A percentile compares a stretch with the other conserved stretches of the same genome.
These are phyloP conservation scores for Eugnorisma glareosa DNA, from an alignment of 2,888 invertebrate genomes.

Conservation along the genomic window DNA sequence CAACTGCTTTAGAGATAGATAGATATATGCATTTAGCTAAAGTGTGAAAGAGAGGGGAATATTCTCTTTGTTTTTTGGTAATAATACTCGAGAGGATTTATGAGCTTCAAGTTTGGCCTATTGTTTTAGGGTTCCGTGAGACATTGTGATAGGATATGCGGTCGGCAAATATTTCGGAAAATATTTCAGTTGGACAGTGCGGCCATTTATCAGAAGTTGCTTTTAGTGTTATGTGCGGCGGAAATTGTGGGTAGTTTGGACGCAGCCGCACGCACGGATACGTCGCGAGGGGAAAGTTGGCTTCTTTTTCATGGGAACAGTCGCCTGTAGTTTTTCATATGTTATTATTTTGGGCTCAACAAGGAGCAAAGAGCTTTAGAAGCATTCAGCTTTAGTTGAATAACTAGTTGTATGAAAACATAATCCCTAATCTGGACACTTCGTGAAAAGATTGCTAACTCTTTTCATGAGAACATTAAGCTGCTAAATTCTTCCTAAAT, in stretches of 20 bases:
- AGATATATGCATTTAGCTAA: not conserved
- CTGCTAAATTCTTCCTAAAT: not conserved
- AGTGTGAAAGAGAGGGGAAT: constrained; percentile 30
- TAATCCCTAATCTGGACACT: not conserved
- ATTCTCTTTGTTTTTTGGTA: constrained; percentile 71
- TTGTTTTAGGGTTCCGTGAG: constrained; percentile 68
- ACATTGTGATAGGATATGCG: constrained; percentile 61
- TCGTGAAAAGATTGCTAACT: not conserved
- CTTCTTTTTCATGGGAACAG: not conserved
- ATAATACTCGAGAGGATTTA: constrained; percentile 73
- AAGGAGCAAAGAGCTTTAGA: not conserved
- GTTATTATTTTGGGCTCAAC: constrained; percentile 4
- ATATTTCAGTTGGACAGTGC: constrained; percentile 50
- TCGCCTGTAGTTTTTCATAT: constrained; percentile 5
- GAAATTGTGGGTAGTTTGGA: constrained; percentile 25
- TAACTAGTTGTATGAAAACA: not conserved
- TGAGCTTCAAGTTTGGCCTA: constrained; percentile 68
- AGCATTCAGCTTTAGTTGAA: not conserved
- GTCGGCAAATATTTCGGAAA: constrained; percentile 60
- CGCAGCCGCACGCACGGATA: not conserved
- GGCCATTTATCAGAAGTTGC: constrained; percentile 49
- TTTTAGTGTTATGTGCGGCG: constrained; percentile 45
- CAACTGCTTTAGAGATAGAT: constrained; percentile 42
- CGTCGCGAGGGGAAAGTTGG: not conserved
- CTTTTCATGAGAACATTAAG: no score